These are phyloP conservation scores for Bombus haemorrhoidalis DNA, from an alignment of 1,140 invertebrate species.

Conservation along the genomic window DNA sequence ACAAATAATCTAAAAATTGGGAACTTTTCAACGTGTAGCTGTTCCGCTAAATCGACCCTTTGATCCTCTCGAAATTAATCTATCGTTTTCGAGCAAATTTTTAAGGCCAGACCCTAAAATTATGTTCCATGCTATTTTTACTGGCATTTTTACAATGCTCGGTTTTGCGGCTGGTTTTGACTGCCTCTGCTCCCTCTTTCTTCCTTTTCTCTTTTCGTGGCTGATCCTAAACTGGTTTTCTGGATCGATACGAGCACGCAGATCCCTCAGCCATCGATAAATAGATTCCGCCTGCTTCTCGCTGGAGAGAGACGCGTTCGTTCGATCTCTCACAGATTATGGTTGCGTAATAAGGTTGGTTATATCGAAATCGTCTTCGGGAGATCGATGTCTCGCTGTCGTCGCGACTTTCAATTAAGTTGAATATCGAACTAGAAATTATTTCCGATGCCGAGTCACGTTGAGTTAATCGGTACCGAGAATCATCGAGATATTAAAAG, in stretches of 20 bases:
- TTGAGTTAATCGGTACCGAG: background rate
- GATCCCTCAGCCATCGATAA: conserved; percentile 51
- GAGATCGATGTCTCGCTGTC: conserved; percentile 5
- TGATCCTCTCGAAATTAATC: too few species aligned
- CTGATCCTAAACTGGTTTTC: conserved; percentile 66
- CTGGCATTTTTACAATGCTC: conserved; percentile 21
- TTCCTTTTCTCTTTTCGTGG: conserved; percentile 47
- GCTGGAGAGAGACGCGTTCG: background rate
- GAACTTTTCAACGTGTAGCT: too few species aligned
- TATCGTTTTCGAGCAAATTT: background rate
- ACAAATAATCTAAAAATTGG: too few species aligned
- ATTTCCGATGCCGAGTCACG: background rate
- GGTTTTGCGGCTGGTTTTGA: conserved; percentile 49
- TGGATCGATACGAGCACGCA: conserved; percentile 43
- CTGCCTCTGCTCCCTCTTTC: conserved; percentile 19
- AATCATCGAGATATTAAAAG: background rate
- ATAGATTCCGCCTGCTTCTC: conserved; percentile 10
- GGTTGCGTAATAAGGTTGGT: conserved; percentile 33
- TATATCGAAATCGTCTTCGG: background rate
- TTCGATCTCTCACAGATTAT: conserved; percentile 9
- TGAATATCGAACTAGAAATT: background rate
- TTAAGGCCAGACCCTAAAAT: background rate
- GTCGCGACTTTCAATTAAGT: conserved; percentile 22
- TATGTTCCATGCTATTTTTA: conserved; percentile 15
- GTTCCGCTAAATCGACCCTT: too few species aligned